Evolutionary conservation across 2,113 vertebrate genomes (phyloP).

Genomic region (Rhipidura dahli): DNA sequence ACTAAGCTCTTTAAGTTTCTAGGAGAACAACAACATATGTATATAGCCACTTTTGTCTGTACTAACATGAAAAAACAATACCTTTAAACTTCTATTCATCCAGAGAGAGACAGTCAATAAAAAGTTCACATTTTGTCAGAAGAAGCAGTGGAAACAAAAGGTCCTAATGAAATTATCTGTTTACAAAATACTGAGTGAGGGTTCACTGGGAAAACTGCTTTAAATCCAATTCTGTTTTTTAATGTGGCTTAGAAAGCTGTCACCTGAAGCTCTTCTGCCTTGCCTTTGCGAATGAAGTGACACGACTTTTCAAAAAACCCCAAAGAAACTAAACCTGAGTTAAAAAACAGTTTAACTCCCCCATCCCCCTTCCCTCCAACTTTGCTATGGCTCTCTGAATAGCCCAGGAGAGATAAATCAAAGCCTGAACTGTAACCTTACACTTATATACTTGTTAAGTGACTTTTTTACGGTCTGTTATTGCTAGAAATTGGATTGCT

Average conservation of each 20-base stretch:
- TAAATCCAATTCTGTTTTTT: conserved; percentile 61
- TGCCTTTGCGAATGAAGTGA: neutral
- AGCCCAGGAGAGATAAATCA: conserved; percentile 74
- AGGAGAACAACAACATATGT: neutral
- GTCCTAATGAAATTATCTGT: conserved; percentile 67
- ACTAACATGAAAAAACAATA: conserved; percentile 1
- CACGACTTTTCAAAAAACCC: neutral
- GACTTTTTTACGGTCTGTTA: conserved; percentile 82
- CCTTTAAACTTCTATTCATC: conserved; percentile 57
- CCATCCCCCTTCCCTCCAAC: neutral
- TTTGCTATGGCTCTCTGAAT: conserved; percentile 60
- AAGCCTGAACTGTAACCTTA: conserved; percentile 78
- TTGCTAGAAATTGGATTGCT: conserved; percentile 81
- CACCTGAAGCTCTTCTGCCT: neutral
- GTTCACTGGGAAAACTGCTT: conserved; percentile 35
- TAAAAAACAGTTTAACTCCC: neutral
- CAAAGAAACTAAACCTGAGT: neutral
- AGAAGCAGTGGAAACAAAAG: conserved; percentile 55
- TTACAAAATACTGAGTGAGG: conserved; percentile 66
- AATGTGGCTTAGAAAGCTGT: conserved; percentile 43
- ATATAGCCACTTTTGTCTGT: conserved; percentile 30
- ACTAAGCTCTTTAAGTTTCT: conserved; percentile 2
- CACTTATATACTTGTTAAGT: conserved; percentile 80
- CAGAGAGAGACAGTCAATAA: conserved; percentile 55
- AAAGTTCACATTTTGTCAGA: conserved; percentile 54